A percentile compares a stretch with the other conserved stretches of the same genome.
Evolutionary conservation across 2,888 invertebrate species (phyloP).

Genomic region (Malachius bipustulatus): DNA sequence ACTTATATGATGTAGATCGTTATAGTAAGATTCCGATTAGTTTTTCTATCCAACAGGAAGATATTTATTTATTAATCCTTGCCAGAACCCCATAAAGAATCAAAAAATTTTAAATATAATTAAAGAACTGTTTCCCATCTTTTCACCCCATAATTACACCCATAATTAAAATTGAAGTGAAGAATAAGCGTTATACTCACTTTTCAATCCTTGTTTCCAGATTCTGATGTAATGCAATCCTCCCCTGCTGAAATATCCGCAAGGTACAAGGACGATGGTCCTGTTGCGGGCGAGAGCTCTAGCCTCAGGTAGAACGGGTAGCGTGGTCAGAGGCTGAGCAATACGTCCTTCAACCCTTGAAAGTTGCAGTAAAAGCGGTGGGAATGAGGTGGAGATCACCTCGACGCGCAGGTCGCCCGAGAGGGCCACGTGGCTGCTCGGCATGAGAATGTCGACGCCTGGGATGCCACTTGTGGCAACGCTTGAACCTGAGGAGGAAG

Average conservation of each 20-base stretch:
- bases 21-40: too few species aligned
- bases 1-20: too few species aligned
- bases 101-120: too few species aligned
- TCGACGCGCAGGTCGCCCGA: slow-evolving; percentile 68
- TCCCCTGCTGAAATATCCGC: slow-evolving; percentile 62
- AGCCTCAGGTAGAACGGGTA: slow-evolving; percentile 34
- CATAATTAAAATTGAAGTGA: too few species aligned
- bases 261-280: slow-evolving; percentile 41
- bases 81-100: too few species aligned
- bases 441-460: slow-evolving; percentile 38
- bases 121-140: too few species aligned
- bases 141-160: too few species aligned
- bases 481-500: too few species aligned
- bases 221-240: slow-evolving; percentile 50
- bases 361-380: slow-evolving; percentile 33
- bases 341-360: slow-evolving; percentile 37
- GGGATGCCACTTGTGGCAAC: slow-evolving; percentile 31
- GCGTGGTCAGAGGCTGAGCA: slow-evolving; percentile 30
- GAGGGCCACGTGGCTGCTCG: slow-evolving; percentile 63
- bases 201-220: slow-evolving; percentile 27
- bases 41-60: too few species aligned
- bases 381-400: slow-evolving; percentile 40
- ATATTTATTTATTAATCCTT: too few species aligned
- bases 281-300: slow-evolving; percentile 30
- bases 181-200: not conserved